A percentile compares a stretch with the other conserved stretches of the same genome.
Evolutionary conservation across 2,797 vertebrate genomes (phyloP).

Genomic region (Dromococcyx pavoninus): DNA sequence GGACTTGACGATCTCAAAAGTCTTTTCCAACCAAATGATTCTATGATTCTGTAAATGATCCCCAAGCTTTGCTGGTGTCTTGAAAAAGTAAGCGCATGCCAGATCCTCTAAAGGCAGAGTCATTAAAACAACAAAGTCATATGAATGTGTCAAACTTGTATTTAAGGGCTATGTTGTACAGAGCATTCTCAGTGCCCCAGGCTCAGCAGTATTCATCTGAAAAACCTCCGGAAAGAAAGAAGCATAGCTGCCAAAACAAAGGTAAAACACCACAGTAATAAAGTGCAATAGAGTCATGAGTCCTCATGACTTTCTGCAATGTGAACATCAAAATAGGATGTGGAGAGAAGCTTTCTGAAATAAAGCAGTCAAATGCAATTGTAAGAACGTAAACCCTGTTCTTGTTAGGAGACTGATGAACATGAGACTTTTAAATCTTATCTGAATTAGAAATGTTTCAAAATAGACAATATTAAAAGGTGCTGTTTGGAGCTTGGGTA

Average conservation of each 20-base stretch:
- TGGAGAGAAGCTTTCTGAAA: not conserved
- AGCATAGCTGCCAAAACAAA: not conserved
- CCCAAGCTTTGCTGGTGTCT: too few relatives aligned
- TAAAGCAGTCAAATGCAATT: not conserved
- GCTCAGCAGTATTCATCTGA: not conserved
- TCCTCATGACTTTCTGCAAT: not conserved
- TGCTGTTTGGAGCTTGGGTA: not conserved
- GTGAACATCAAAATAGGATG: too few relatives aligned
- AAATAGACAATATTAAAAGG: not conserved
- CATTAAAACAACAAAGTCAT: too few relatives aligned
- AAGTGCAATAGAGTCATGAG: accelerated
- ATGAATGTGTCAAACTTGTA: too few relatives aligned
- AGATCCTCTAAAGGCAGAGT: not conserved
- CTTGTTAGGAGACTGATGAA: not conserved
- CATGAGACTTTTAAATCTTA: not conserved
- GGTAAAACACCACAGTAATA: accelerated
- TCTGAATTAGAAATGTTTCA: not conserved
- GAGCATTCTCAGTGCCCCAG: not conserved
- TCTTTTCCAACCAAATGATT: too few relatives aligned
- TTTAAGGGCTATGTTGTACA: accelerated
- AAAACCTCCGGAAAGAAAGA: not conserved
- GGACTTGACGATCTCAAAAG: too few relatives aligned
- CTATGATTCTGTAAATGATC: too few relatives aligned
- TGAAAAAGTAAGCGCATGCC: accelerated
- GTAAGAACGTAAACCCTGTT: not conserved